phyloP scores from a whole-genome alignment of 2,888 invertebrate species.

The Theretra japonica region DNA sequence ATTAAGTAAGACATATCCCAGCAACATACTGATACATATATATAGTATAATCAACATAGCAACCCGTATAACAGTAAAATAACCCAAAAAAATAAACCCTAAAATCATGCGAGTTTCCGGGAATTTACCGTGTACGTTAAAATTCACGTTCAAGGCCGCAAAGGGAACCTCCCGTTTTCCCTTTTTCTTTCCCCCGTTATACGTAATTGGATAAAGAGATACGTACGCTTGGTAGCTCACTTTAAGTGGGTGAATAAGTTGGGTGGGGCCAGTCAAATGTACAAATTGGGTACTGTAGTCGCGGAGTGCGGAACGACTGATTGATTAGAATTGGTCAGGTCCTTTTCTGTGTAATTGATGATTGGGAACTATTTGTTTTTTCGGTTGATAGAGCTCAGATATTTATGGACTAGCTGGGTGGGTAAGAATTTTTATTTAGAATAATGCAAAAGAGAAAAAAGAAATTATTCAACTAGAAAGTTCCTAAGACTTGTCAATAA shows the following conservation, averaged over 20 bases:
- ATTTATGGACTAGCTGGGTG: too few relatives aligned
- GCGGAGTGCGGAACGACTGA: constrained; percentile 16
- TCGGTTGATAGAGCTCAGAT: not conserved
- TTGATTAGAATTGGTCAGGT: constrained; percentile 2
- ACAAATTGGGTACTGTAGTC: constrained; percentile 30
- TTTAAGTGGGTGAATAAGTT: constrained; percentile 33
- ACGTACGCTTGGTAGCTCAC: constrained; percentile 34
- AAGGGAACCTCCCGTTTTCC: constrained; percentile 21
- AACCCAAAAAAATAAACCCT: not conserved
- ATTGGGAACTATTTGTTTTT: not conserved
- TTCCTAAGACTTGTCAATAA: too few relatives aligned
- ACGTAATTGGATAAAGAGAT: constrained; percentile 45
- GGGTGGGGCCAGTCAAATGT: constrained; percentile 31
- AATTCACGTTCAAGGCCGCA: constrained; percentile 25
- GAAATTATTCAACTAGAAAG: too few relatives aligned
- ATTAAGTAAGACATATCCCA: too few relatives aligned
- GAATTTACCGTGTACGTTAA: constrained; percentile 14
- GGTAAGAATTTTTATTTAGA: too few relatives aligned
- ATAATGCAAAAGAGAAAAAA: too few relatives aligned
- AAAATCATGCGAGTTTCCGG: not conserved
- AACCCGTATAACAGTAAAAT: too few relatives aligned
- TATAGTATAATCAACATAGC: too few relatives aligned
- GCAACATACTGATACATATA: too few relatives aligned
- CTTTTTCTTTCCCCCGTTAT: constrained; percentile 25
- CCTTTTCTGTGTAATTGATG: not conserved